Percentiles rank a stretch among this genome's conserved stretches.
Evolutionary conservation across 2,797 vertebrate species (phyloP).

Genomic region (Micropoecilia bifurca): DNA sequence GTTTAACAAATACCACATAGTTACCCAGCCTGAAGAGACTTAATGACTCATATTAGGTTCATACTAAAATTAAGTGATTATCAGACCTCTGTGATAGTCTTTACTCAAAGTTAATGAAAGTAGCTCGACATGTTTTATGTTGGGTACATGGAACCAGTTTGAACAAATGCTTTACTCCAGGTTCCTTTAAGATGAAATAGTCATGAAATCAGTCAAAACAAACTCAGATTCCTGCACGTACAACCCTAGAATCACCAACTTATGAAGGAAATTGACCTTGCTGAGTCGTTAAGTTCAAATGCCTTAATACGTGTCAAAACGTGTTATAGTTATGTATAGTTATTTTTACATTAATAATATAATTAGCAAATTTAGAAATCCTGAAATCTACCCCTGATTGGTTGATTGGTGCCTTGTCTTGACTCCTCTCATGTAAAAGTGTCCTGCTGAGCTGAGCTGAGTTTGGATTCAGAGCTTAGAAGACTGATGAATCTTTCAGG

Average conservation of each 20-base stretch:
- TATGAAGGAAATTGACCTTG: neutral
- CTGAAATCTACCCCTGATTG: neutral
- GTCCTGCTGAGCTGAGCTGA: neutral
- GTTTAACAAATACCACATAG: slow-evolving; percentile 44
- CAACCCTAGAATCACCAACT: neutral
- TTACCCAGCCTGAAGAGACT: slow-evolving; percentile 9
- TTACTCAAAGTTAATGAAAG: neutral
- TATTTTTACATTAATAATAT: neutral
- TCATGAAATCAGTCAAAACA: neutral
- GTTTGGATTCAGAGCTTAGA: neutral
- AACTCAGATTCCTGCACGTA: neutral
- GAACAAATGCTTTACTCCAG: neutral
- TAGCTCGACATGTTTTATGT: neutral
- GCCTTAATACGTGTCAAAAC: neutral
- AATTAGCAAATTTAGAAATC: neutral
- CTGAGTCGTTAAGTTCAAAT: neutral
- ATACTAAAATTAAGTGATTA: slow-evolving; percentile 7
- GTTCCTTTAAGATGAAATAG: neutral
- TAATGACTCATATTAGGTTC: slow-evolving; percentile 19
- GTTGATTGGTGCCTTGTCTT: neutral
- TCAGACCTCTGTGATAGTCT: neutral
- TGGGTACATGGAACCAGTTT: neutral
- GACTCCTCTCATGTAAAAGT: neutral
- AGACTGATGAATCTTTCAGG: neutral
- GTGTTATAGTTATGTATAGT: too few species aligned